Evolutionary conservation across 1,140 invertebrate species (phyloP).

Genomic region (Bicyclus anynana): DNA sequence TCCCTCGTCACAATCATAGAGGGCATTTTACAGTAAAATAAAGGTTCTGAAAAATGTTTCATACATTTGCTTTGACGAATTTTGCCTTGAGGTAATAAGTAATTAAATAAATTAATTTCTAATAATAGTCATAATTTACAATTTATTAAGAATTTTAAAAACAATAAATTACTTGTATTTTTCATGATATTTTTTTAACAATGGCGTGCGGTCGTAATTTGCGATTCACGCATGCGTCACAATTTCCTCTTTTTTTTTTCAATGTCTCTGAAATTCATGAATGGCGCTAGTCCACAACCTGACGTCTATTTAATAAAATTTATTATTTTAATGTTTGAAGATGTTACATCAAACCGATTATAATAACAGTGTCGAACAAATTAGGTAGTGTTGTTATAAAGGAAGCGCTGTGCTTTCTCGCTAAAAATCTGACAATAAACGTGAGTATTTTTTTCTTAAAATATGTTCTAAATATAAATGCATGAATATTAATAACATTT

Average conservation of each 20-base stretch:
- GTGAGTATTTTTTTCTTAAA: conserved; percentile 42
- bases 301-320: conserved; percentile 56
- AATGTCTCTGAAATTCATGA: conserved; percentile 63
- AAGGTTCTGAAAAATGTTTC: too few relatives aligned
- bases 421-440: conserved; percentile 61
- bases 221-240: conserved; percentile 59
- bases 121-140: background rate
- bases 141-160: background rate
- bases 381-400: conserved; percentile 65
- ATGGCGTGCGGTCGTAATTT: conserved; percentile 24
- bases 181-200: background rate
- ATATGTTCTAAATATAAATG: conserved; percentile 3
- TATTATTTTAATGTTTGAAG: conserved; percentile 63
- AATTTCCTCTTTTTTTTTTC: conserved; percentile 45
- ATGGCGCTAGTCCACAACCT: conserved; percentile 61
- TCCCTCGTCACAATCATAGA: too few relatives aligned
- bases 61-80: too few relatives aligned
- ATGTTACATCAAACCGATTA: conserved; percentile 55
- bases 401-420: conserved; percentile 34
- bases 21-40: too few relatives aligned
- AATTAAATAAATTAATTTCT: background rate
- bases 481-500: conserved; percentile 8
- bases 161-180: background rate
- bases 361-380: conserved; percentile 54
- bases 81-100: background rate